Evolutionary conservation across 2,888 invertebrate genomes (phyloP).

Genomic region (Eugnorisma glareosa): DNA sequence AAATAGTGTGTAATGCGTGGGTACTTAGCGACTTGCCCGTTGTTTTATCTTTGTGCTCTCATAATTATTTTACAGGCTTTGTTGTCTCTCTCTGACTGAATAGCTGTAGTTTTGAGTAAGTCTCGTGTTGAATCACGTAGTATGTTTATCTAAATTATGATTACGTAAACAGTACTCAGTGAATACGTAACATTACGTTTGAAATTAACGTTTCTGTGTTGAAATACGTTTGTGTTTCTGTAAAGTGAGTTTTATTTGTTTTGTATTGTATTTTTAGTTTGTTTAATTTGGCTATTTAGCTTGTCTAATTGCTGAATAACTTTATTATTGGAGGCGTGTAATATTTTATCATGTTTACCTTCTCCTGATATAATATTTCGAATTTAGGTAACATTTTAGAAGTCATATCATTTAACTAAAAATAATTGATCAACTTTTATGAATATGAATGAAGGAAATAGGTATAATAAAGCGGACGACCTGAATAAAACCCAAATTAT

Average conservation of each 20-base stretch:
- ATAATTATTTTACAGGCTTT: slow-evolving; percentile 74
- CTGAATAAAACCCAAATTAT: background rate
- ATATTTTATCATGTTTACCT: background rate
- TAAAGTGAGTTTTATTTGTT: slow-evolving; percentile 42
- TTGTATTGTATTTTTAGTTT: slow-evolving; percentile 28
- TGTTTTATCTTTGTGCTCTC: slow-evolving; percentile 72
- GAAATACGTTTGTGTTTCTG: slow-evolving; percentile 44
- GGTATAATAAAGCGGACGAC: background rate
- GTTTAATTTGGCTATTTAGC: slow-evolving; percentile 6
- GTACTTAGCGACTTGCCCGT: slow-evolving; percentile 64
- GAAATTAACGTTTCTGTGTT: slow-evolving; percentile 47
- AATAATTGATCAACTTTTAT: background rate
- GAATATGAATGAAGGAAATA: background rate
- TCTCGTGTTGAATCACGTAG: slow-evolving; percentile 46
- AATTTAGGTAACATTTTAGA: background rate
- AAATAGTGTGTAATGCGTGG: slow-evolving; percentile 68
- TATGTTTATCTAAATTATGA: slow-evolving; percentile 63
- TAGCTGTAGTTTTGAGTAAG: slow-evolving; percentile 44
- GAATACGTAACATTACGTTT: slow-evolving; percentile 54
- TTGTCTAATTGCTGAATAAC: slow-evolving; percentile 1
- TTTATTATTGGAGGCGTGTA: background rate
- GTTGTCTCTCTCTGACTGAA: slow-evolving; percentile 49
- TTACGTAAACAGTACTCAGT: slow-evolving; percentile 54
- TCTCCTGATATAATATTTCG: too few relatives aligned
- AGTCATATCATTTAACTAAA: background rate